Conservation (phyloP, 1,140 invertebrate genomes). For the Drosophila orena region DNA sequence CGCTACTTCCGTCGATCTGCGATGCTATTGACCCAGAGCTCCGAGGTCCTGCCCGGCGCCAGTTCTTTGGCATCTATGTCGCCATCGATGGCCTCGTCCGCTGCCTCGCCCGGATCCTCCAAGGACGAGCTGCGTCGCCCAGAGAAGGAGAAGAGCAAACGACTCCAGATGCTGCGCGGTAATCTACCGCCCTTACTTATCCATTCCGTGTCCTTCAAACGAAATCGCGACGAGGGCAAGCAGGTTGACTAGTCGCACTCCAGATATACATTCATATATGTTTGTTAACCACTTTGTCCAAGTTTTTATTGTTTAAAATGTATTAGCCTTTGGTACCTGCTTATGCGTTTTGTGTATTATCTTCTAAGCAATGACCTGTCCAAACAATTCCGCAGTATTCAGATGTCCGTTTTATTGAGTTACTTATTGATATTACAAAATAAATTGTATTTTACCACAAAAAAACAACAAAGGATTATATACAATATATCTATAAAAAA, state of each 20-base stretch:
- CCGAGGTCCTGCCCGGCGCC: conserved; percentile 61
- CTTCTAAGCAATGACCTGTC: conserved; percentile 8
- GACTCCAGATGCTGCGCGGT: conserved; percentile 76
- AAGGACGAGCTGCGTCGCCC: conserved; percentile 63
- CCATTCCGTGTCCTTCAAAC: conserved; percentile 81
- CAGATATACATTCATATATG: background rate
- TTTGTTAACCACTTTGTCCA: conserved; percentile 2
- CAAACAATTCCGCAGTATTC: conserved; percentile 34
- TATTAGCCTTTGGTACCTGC: conserved; percentile 9
- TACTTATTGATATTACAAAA: conserved; percentile 35
- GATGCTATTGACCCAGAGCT: conserved; percentile 74
- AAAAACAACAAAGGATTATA: too few species aligned
- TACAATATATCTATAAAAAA: background rate
- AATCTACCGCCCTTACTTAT: conserved; percentile 80
- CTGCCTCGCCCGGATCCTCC: conserved; percentile 53
- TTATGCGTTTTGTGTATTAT: conserved; percentile 19
- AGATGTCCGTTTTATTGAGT: conserved; percentile 27
- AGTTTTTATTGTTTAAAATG: conserved; percentile 18
- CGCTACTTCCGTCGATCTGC: conserved; percentile 79
- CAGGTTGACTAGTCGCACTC: conserved; percentile 62
- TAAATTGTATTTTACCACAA: conserved; percentile 17
- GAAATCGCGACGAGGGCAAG: conserved; percentile 75
- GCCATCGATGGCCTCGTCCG: conserved; percentile 47
- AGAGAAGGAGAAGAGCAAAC: conserved; percentile 79
- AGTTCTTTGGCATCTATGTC: conserved; percentile 61